A percentile compares a stretch with the other conserved stretches of the same genome.
Conservation (phyloP, 2,797 vertebrate species). For the Sebastes baramenuke region DNA sequence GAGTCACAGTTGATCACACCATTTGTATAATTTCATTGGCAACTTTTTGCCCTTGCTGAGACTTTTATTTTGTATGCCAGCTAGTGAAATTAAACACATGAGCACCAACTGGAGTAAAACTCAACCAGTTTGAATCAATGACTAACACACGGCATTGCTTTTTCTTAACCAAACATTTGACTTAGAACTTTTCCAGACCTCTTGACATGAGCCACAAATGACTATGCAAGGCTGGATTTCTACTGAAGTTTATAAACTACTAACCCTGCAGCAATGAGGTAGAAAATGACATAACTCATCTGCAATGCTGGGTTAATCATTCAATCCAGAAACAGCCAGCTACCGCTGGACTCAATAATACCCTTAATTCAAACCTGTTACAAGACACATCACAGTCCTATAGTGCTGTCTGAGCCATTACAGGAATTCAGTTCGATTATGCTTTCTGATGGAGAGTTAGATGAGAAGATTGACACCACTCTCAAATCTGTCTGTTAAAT, state of each 20-base stretch:
- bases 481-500: too few relatives aligned
- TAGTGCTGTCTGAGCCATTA: background rate
- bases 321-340: background rate
- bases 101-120: background rate
- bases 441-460: background rate
- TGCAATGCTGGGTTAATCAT: background rate
- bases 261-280: background rate
- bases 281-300: background rate
- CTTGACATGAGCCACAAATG: background rate
- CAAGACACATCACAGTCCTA: background rate
- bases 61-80: background rate
- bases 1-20: background rate
- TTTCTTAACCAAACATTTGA: background rate
- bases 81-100: background rate
- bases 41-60: background rate
- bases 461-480: background rate
- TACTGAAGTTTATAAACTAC: background rate
- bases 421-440: background rate
- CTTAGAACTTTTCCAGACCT: background rate
- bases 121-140: background rate
- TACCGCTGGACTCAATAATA: background rate
- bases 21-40: background rate
- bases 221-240: background rate
- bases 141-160: background rate
- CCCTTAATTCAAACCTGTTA: background rate